Base-by-base conservation (phyloP, 2,113 vertebrate genomes). In the Butorides virescens region DNA sequence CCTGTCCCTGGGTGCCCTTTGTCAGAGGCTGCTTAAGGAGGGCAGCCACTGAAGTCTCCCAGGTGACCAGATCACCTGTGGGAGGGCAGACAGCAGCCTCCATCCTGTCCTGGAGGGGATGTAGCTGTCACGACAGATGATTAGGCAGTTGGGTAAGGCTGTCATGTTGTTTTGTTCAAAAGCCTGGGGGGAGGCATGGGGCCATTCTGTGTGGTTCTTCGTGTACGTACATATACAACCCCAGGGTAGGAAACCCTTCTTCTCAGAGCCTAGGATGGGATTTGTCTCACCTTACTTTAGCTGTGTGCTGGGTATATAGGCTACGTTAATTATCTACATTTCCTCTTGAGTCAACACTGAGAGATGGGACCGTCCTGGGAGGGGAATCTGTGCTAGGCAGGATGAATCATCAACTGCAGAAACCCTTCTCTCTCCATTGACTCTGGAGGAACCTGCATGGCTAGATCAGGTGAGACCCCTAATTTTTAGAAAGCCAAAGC, bases 191-290 rank as follows among this genome's bases (percentile, higher is more conserved):
- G 65, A 91, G 18, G 27, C 44, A 50, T 9, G 16, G 14, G 20
- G 6, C 23, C 13, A 5, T 44, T 49, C 37, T 62, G 36, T 23
- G 22, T 44, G 26, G 37, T 44, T 73, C 21, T 63, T 46, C 44
- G 37, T 37, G 1, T 27, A 44, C 0, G 1, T 10, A 19, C 13
- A 23, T 9, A n/a, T 21, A 36, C 44, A 88, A 82, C n/a, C 37
- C 42, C 47, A 22, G 29, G 3, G 11, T 63, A 26, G 15, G 10
- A 86, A 80, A 58, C 30, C 9, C 42, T 95, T 65, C 52, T 61
- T 32, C 46, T 80, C n/a, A 46, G 76, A 89, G 30, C 4, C 55
- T 55, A 42, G 71, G 56, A 34, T 25, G 56, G 46, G 29, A 42
- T 56, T 70, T 79, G 9, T 50, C 15, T 83, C 50, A 74, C 22